Percentiles rank a stretch among this genome's conserved stretches.
These are phyloP conservation scores for Mesorhabditis spiculigera DNA, from an alignment of 2,888 invertebrate genomes.

Conservation along the genomic window DNA sequence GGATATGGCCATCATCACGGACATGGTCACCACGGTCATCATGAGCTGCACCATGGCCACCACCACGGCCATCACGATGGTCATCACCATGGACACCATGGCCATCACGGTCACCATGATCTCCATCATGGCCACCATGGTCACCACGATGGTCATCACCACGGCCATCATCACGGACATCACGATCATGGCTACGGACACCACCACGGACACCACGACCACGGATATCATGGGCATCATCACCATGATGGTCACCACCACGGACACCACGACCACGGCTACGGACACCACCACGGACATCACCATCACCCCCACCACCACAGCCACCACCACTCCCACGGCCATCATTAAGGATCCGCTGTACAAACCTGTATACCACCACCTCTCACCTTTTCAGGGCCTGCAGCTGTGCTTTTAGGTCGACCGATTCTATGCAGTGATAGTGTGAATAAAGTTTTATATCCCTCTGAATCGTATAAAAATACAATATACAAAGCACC, in stretches of 20 bases:
- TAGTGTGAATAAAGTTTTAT: too few relatives aligned
- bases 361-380: conserved; percentile 1
- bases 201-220: neutral
- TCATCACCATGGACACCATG: too few relatives aligned
- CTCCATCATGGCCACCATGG: too few relatives aligned
- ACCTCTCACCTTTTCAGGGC: neutral
- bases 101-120: neutral
- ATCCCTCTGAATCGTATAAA: neutral
- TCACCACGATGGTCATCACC: too few relatives aligned
- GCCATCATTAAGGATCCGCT: neutral
- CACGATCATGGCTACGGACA: too few relatives aligned
- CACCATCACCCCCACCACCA: neutral
- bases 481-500: neutral
- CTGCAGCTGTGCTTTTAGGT: neutral
- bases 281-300: neutral
- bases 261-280: neutral
- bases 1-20: too few relatives aligned
- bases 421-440: neutral
- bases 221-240: conserved; percentile 2
- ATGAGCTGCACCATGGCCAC: too few relatives aligned
- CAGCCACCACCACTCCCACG: neutral
- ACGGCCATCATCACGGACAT: neutral
- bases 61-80: too few relatives aligned
- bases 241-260: neutral
- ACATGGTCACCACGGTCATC: too few relatives aligned